Conservation (phyloP, 2,797 vertebrate species). For the Tadarida brasiliensis region DNA sequence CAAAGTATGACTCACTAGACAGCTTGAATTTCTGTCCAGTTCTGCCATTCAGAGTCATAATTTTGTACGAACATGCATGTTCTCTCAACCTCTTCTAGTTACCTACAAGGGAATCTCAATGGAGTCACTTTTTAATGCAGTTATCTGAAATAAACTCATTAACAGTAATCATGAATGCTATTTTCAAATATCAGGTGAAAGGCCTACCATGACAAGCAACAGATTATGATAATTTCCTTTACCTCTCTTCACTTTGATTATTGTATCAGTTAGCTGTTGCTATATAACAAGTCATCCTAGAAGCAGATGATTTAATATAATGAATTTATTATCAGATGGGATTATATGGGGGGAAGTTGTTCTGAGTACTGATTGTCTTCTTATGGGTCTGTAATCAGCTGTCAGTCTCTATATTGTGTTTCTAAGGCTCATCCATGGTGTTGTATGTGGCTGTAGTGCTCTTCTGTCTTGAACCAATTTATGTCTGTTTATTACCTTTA, state of each 20-base stretch:
- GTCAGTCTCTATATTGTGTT: neutral
- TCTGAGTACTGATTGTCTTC: too few relatives aligned
- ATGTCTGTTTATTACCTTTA: neutral
- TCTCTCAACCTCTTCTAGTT: neutral
- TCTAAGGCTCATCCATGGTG: neutral
- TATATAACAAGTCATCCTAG: neutral
- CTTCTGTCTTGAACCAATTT: neutral
- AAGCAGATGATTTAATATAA: neutral
- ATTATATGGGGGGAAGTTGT: neutral
- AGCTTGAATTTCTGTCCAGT: neutral
- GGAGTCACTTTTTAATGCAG: neutral
- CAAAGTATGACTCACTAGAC: neutral
- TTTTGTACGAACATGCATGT: neutral
- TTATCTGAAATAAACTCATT: neutral
- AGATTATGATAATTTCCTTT: neutral
- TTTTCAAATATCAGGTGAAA: neutral
- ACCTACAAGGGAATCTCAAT: neutral
- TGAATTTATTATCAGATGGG: rapidly evolving
- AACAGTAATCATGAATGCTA: neutral
- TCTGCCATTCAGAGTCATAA: neutral
- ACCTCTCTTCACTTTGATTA: neutral
- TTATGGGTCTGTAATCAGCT: neutral
- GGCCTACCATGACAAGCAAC: neutral
- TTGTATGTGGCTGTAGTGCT: neutral
- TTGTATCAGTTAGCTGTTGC: neutral